Base-by-base conservation (phyloP, 2,797 vertebrate genomes). In the Lagodon rhomboides region DNA sequence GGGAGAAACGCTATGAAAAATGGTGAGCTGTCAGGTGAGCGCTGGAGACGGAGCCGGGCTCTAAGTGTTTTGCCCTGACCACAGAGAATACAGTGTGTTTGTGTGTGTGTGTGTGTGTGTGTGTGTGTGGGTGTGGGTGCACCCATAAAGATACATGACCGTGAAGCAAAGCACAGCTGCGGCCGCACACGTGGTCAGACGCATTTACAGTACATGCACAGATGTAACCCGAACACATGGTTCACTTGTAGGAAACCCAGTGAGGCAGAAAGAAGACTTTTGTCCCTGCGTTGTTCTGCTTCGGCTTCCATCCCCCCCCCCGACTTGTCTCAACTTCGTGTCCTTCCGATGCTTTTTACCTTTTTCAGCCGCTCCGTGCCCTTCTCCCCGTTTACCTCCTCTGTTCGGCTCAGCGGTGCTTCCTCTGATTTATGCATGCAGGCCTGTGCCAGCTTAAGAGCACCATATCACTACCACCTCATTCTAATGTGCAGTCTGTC, bases 21-120 rank as follows among this genome's bases (percentile, higher is more conserved):
- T 88, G 83, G 76, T 50, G 63, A 77, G 83, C 77, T 90, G 88
- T 89, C 88, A 90, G 86, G 58, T 87, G 70, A 81, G 74, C 50
- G n/a, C 54, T 72, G 78, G 75, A 84, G 79, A 81, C 61, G 77
- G 67, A 89, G 84, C 80, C 49, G 51, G 82, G 69, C 82, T 89
- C 55, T 88, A 76, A 91, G 79, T 78, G 80, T 86, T 91, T 91
- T 86, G 80, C 73, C 82, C 79, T 34, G 71, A 86, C 85, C 75
- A 75, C 65, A 70, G 70, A 80, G 75, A 71, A 56, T 76, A 60
- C 8, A n/a, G 34, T n/a, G 22, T 68, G 15, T n/a, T 23, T 25
- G 23, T 23, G 4, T 55, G 53, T 18, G 63, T 43, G 69, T 53
- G 67, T 69, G 59, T 34, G 34, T n/a, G 22, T 68, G 15, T n/a